These are phyloP conservation scores for Aporrectodea caliginosa DNA, from an alignment of 1,140 invertebrate genomes.

Conservation along the genomic window DNA sequence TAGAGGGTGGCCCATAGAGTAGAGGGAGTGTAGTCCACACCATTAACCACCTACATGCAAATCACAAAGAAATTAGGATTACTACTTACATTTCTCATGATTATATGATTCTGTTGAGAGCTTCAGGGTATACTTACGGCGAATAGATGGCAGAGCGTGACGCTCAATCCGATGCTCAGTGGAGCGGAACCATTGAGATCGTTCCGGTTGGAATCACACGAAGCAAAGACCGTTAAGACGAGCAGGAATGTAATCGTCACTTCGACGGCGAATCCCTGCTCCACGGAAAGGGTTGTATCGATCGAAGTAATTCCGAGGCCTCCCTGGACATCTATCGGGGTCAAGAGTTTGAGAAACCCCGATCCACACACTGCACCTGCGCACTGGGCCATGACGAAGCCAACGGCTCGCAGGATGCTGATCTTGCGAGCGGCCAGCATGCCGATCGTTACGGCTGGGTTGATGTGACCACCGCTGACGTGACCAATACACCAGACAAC, in stretches of 20 bases:
- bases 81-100: no score
- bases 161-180: conserved; percentile 75
- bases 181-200: conserved; percentile 82
- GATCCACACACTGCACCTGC: conserved; percentile 75
- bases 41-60: no score
- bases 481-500: conserved; percentile 65
- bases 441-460: conserved; percentile 79
- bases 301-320: conserved; percentile 61
- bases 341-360: conserved; percentile 62
- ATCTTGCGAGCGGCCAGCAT: conserved; percentile 55
- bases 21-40: no score
- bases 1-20: no score
- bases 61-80: no score
- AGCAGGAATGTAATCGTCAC: conserved; percentile 81
- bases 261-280: conserved; percentile 76
- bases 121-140: conserved; percentile 55
- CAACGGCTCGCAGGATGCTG: conserved; percentile 43
- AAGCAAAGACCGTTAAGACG: conserved; percentile 80
- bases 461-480: conserved; percentile 83
- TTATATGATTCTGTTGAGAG: no score
- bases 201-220: conserved; percentile 71
- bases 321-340: conserved; percentile 56
- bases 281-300: conserved; percentile 34
- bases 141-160: conserved; percentile 78
- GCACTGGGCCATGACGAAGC: conserved; percentile 49